Conservation (phyloP, 1,140 invertebrate species). For the Neodiprion lecontei region DNA sequence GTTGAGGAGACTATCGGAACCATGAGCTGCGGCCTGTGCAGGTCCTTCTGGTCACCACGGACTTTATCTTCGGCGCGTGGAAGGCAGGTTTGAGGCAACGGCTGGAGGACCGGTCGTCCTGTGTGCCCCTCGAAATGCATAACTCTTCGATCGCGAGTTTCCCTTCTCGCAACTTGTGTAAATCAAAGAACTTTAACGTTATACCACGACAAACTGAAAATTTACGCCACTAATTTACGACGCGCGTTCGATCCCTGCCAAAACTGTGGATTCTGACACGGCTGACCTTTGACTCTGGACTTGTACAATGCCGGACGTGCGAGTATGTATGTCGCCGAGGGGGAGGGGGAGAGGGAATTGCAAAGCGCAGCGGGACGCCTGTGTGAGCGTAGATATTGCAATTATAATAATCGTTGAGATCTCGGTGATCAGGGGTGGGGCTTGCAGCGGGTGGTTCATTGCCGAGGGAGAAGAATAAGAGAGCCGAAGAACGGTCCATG, state of each 20-base stretch:
- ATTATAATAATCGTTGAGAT: slow-evolving; percentile 3
- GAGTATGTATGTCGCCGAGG: background rate
- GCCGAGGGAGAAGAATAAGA: background rate
- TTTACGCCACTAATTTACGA: background rate
- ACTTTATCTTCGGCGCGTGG: background rate
- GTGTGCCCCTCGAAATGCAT: background rate
- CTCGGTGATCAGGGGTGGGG: background rate
- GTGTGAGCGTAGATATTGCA: background rate
- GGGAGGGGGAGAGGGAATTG: background rate
- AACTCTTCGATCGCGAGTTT: background rate
- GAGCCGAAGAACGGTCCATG: background rate
- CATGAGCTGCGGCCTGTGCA: background rate
- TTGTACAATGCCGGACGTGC: background rate
- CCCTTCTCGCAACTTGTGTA: background rate
- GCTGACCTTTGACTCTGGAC: background rate
- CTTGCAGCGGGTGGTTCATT: background rate
- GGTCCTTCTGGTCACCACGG: background rate
- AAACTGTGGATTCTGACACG: background rate
- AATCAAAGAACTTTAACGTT: background rate
- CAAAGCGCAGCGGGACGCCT: background rate
- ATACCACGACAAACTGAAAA: background rate
- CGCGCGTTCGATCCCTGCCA: slow-evolving; percentile 1
- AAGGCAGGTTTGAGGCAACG: background rate
- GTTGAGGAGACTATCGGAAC: background rate
- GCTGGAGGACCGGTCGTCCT: no score